Base-by-base conservation (phyloP, 1,140 invertebrate genomes). In the Cylas formicarius region DNA sequence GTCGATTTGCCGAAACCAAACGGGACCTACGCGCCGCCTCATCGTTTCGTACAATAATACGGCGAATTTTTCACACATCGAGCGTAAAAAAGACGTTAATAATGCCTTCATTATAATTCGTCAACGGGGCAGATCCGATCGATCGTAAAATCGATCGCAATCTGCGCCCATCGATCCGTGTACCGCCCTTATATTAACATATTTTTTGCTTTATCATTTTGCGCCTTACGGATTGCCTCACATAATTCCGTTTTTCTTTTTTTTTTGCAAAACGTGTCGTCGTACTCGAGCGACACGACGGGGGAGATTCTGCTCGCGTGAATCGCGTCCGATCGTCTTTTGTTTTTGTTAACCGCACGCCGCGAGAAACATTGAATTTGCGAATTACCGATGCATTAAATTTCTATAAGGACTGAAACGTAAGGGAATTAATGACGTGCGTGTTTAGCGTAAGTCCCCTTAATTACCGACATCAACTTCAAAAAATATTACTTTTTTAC, bases 41-140 rank as follows among this genome's bases (percentile, higher is more conserved):
- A n/a, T n/a, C n/a, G n/a, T n/a, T n/a, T n/a, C n/a, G n/a, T n/a
- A n/a, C n/a, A n/a, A n/a, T n/a, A n/a, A 17, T 49, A 44, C 22
- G 28, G 36, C 33, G 20, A 14, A 43, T 43, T 43, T 43, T 43
- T 43, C 29, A 34, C 40, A 43, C 31, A 43, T 43, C 35, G 35
- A 23, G 29, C 40, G 35, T 32, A 32, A 11, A n/a, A n/a, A 29
- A 32, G 6, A 23, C n/a, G 40, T 34, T n/a, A 43, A 43, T 43
- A 43, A 43, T 43, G 40, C 40, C 40, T 43, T 43, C 40, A 43
- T 43, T 43, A 43, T 43, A 34, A 22, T 5, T 21, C 16, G 7
- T 24, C n/a, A 39, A 26, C 26, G 9, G 23, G 22, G n/a, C 16
- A 27, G 3, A 27, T 26, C 29, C 10, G 13, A 26, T 13, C 37